phyloP scores from a whole-genome alignment of 2,113 vertebrate species.

The Ovis canadensis region DNA sequence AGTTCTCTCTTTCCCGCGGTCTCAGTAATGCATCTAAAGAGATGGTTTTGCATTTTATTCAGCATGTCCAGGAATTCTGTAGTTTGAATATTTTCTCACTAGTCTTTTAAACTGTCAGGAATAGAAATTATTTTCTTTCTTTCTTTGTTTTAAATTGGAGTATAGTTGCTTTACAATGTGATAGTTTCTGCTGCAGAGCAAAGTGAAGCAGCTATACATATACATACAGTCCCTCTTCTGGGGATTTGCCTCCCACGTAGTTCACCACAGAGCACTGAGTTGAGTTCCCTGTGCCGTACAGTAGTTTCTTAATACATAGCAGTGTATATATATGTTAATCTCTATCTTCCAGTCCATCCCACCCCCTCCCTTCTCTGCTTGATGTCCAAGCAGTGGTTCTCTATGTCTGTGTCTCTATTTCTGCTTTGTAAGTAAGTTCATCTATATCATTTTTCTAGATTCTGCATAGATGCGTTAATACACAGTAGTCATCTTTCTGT shows the following conservation, averaged over 20 bases:
- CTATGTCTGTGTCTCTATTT: neutral
- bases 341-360: neutral
- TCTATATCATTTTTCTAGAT: neutral
- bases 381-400: neutral
- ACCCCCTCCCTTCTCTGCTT: neutral
- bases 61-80: neutral
- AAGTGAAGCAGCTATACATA: neutral
- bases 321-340: neutral
- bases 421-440: neutral
- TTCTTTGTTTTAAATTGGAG: neutral
- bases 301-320: neutral
- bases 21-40: neutral
- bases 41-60: neutral
- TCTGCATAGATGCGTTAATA: neutral
- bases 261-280: neutral
- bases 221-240: neutral
- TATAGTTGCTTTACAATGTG: neutral
- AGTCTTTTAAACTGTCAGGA: neutral
- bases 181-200: neutral
- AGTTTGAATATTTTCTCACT: neutral
- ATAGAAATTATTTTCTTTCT: neutral
- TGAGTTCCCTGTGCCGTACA: fast-evolving
- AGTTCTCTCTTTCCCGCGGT: neutral
- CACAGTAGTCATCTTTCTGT: neutral
- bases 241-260: neutral